These are phyloP conservation scores for Brachirus orientalis DNA, from an alignment of 2,113 vertebrate genomes.

Conservation along the genomic window DNA sequence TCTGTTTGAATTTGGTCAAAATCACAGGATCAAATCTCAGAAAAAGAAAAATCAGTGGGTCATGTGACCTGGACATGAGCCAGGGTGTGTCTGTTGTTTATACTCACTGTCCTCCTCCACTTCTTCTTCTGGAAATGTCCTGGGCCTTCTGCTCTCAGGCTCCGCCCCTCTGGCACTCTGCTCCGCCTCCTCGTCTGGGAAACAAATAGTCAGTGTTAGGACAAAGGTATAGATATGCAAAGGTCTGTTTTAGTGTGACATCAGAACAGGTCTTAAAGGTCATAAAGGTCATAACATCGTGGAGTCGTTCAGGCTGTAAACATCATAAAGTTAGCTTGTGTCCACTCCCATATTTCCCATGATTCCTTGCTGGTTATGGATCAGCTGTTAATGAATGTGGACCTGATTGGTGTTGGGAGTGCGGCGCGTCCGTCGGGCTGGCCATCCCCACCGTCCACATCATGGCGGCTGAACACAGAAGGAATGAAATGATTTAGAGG, in stretches of 20 bases:
- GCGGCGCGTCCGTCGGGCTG: slow-evolving; percentile 63
- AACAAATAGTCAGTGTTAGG: neutral
- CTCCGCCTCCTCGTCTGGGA: slow-evolving; percentile 83
- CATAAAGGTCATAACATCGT: too few relatives aligned
- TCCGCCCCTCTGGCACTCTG: slow-evolving; percentile 67
- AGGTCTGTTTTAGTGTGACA: too few relatives aligned
- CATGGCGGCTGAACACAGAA: slow-evolving; percentile 88
- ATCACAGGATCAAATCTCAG: too few relatives aligned
- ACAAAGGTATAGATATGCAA: neutral
- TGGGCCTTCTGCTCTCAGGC: slow-evolving; percentile 56
- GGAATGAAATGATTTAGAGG: neutral
- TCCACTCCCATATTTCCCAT: slow-evolving; percentile 9
- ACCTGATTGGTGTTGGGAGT: slow-evolving; percentile 44
- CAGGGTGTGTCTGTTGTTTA: too few relatives aligned
- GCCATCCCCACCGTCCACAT: slow-evolving; percentile 97
- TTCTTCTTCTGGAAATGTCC: slow-evolving; percentile 80
- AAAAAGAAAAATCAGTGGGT: too few relatives aligned
- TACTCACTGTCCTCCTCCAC: slow-evolving; percentile 93
- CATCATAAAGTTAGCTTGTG: too few relatives aligned
- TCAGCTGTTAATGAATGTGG: too few relatives aligned
- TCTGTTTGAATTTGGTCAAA: too few relatives aligned
- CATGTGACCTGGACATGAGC: too few relatives aligned
- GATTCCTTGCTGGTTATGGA: neutral
- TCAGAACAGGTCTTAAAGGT: too few relatives aligned
- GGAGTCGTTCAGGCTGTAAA: neutral